phyloP scores from a whole-genome alignment of 2,888 invertebrate genomes.

The Protonemura montana region DNA sequence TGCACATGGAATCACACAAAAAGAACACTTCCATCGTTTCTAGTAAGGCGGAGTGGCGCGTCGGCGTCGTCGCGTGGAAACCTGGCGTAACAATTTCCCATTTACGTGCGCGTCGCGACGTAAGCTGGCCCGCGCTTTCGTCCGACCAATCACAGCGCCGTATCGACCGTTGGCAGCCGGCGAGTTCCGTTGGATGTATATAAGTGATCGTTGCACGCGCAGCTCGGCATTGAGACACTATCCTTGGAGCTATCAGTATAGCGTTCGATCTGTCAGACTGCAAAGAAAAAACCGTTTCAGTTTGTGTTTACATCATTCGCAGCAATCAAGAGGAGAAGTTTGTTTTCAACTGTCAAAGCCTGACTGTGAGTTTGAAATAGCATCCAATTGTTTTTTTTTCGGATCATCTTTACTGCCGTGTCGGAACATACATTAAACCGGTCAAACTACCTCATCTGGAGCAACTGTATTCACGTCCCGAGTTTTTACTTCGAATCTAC shows the following conservation, averaged over 20 bases:
- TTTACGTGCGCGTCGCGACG: conserved; percentile 25
- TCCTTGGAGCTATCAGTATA: neutral
- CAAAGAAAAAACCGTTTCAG: neutral
- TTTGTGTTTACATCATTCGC: neutral
- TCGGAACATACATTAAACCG: too few relatives aligned
- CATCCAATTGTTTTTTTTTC: neutral
- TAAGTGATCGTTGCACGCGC: neutral
- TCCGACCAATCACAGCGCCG: conserved; percentile 39
- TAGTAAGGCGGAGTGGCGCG: neutral
- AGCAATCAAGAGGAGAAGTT: neutral
- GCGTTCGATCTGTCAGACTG: conserved; percentile 8
- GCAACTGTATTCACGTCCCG: neutral
- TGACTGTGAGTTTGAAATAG: neutral
- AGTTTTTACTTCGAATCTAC: conserved; percentile 32
- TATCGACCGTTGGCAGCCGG: conserved; percentile 7
- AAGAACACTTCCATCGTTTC: too few relatives aligned
- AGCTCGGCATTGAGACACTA: conserved; percentile 19
- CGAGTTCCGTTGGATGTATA: conserved; percentile 20
- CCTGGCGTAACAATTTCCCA: conserved; percentile 32
- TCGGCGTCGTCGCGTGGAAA: neutral
- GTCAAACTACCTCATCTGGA: too few relatives aligned
- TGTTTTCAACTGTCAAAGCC: neutral
- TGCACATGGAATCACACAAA: too few relatives aligned
- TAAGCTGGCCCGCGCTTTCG: conserved; percentile 40
- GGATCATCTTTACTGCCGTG: neutral